These are phyloP conservation scores for Serripes groenlandicus DNA, from an alignment of 2,888 invertebrate genomes.

Conservation along the genomic window DNA sequence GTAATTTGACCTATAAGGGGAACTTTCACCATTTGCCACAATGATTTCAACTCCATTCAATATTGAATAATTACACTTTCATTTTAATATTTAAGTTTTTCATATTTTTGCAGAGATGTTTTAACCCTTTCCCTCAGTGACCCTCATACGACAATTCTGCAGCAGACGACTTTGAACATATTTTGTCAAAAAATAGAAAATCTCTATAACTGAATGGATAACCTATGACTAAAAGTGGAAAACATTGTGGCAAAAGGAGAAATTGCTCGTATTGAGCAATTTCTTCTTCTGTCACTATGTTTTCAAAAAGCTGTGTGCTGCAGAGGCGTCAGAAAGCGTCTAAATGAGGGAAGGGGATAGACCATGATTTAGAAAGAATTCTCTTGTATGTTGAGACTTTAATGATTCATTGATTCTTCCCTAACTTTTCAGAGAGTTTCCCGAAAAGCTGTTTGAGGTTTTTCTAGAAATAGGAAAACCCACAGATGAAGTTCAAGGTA, in stretches of 20 bases:
- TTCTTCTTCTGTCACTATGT: neutral
- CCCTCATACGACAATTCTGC: neutral
- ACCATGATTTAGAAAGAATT: neutral
- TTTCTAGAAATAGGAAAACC: conserved; percentile 93
- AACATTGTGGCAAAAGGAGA: neutral
- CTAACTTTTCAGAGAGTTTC: conserved; percentile 90
- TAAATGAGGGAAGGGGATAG: neutral
- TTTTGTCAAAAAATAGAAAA: neutral
- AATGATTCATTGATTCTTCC: neutral
- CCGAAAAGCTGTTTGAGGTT: conserved; percentile 92
- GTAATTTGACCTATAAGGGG: neutral
- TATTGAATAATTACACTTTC: neutral
- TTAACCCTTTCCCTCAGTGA: neutral
- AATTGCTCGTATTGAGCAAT: neutral
- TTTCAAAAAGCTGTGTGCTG: neutral
- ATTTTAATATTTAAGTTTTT: neutral
- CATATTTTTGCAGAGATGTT: neutral
- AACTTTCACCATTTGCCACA: neutral
- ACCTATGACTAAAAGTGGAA: no score
- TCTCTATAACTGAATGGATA: neutral
- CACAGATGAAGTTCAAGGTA: conserved; percentile 80
- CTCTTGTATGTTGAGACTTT: neutral
- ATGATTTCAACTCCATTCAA: neutral
- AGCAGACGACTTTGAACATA: neutral
- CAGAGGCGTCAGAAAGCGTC: neutral